phyloP scores from a whole-genome alignment of 2,888 invertebrate species.

The Scaptomyza parva region DNA sequence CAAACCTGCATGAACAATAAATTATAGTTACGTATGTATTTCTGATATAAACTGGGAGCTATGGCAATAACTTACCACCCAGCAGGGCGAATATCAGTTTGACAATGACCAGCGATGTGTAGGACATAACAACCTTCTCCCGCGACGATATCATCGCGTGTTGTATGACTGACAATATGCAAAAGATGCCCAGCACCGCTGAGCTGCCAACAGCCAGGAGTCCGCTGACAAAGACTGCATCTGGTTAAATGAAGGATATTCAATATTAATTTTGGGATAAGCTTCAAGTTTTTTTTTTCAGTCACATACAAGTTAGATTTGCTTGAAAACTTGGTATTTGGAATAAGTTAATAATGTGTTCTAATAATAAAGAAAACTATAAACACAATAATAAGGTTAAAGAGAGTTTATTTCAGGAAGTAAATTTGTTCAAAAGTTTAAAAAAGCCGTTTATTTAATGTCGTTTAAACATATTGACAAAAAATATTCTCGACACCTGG shows the following conservation, averaged over 20 bases:
- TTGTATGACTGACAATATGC: constrained; percentile 92
- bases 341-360: too few relatives aligned
- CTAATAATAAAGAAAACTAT: too few relatives aligned
- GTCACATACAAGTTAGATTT: too few relatives aligned
- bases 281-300: too few relatives aligned
- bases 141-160: constrained; percentile 94
- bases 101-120: constrained; percentile 90
- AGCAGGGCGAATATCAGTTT: constrained; percentile 92
- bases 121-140: constrained; percentile 92
- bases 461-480: too few relatives aligned
- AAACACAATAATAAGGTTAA: too few relatives aligned
- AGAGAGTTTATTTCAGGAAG: too few relatives aligned
- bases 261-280: neutral
- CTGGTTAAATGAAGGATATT: constrained; percentile 85
- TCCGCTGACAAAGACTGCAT: constrained; percentile 93
- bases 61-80: constrained; percentile 88
- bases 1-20: constrained; percentile 86
- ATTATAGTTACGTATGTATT: constrained; percentile 7
- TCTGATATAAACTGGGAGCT: neutral
- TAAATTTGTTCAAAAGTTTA: too few relatives aligned
- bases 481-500: too few relatives aligned
- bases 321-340: too few relatives aligned
- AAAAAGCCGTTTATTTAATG: too few relatives aligned
- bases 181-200: constrained; percentile 90
- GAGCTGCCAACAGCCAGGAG: constrained; percentile 91